These are phyloP conservation scores for Agapornis roseicollis DNA, from an alignment of 2,113 vertebrate species.

Conservation along the genomic window DNA sequence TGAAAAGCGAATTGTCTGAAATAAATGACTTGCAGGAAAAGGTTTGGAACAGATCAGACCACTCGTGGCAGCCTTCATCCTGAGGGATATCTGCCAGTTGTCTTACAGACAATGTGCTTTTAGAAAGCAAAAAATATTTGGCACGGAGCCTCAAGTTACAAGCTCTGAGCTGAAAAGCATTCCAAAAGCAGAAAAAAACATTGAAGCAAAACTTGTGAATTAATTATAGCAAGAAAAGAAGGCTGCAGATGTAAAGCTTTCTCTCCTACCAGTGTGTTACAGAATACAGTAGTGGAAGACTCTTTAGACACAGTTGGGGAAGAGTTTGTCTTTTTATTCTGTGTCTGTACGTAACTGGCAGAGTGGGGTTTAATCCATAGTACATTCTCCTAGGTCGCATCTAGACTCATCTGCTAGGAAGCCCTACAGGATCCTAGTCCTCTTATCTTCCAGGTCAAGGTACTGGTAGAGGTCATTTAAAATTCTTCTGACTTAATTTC, in stretches of 20 bases:
- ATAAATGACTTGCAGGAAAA: slow-evolving; percentile 35
- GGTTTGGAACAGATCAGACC: neutral
- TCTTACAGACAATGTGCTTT: neutral
- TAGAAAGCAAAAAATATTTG: neutral
- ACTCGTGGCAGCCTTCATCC: slow-evolving; percentile 4
- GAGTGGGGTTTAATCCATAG: neutral
- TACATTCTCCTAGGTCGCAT: neutral
- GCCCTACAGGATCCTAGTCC: neutral
- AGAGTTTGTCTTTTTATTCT: neutral
- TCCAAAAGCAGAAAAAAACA: neutral
- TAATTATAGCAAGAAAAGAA: neutral
- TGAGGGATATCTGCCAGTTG: neutral
- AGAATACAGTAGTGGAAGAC: neutral
- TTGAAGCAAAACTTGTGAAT: neutral
- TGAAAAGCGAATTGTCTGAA: slow-evolving; percentile 23
- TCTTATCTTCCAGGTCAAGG: neutral
- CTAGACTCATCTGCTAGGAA: neutral
- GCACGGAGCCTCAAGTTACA: neutral
- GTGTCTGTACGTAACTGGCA: neutral
- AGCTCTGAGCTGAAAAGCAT: neutral
- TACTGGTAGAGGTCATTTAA: neutral
- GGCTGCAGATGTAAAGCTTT: neutral
- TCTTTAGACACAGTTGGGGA: neutral
- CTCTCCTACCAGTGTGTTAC: neutral
- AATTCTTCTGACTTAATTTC: neutral